Base-by-base conservation (phyloP, 2,797 vertebrate genomes). In the Bufotes viridis region DNA sequence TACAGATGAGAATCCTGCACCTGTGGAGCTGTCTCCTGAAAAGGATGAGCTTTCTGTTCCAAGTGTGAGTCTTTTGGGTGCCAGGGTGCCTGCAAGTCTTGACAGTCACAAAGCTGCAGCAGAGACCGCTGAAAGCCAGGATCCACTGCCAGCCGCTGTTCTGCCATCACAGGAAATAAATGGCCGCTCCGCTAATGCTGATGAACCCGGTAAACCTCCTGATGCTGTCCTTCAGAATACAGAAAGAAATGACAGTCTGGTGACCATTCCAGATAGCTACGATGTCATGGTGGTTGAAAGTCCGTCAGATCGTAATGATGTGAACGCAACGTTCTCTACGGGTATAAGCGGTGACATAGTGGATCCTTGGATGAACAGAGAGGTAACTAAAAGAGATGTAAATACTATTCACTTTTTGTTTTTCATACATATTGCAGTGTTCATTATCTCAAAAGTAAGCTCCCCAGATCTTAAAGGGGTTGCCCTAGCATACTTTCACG, bases 351-450 rank as follows among this genome's bases (percentile, higher is more conserved):
- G 14, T 2, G 65, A 65, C 49, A 17, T 17, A 4, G 22, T 60
- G 24, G 24, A 81, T 63, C 15, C 49, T 49, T 53, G 42, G 42
- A 42, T 78, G 4, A 22, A 58, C 74, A 67, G 14, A 81, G 72
- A 87, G 79, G 86, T 87, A 87, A 49, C 34, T 49, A 69, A 69
- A 29, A 69, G 11, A 26, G 24, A 24, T 13, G 13, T 63, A 63
- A 63, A 63, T 22, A 63, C 60, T 7, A 29, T 69, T 29, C 63
- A 15, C 13, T 14, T 69, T 26, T 67, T 69, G 24, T 29, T 18
- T 70, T 70, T 26, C 2, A 70, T 70, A 70, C 11, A 67, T 67
- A 20, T 11, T 67, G 11, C 26, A 26, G 6, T 34, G 29, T 14
- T 69, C 8, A 26, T 69, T 13, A 29, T 24, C 24, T 69, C 2